These are phyloP conservation scores for Pararge aegeria DNA, from an alignment of 1,140 invertebrate species.

Conservation along the genomic window DNA sequence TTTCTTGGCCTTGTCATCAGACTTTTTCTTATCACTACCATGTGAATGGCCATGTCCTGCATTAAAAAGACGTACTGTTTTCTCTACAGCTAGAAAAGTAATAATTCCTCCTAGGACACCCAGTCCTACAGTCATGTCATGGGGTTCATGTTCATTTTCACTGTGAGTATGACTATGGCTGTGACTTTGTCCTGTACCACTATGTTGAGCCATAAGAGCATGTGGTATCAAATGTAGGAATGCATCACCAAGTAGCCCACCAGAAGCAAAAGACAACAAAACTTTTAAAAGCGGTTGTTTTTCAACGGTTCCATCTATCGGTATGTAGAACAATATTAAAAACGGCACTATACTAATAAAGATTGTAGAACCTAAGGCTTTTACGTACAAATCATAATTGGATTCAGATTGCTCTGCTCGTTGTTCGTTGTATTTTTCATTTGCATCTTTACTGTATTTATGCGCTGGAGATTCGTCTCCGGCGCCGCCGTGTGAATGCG, in stretches of 20 bases:
- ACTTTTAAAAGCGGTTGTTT: slow-evolving; percentile 93
- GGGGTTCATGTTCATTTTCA: slow-evolving; percentile 77
- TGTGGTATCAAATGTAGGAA: slow-evolving; percentile 98
- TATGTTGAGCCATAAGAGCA: slow-evolving; percentile 82
- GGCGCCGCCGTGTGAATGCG: slow-evolving; percentile 62
- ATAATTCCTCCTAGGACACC: slow-evolving; percentile 95
- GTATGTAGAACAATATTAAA: slow-evolving; percentile 95
- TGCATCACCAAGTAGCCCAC: slow-evolving; percentile 96
- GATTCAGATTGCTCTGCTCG: slow-evolving; percentile 52
- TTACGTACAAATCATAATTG: slow-evolving; percentile 84
- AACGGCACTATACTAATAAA: slow-evolving; percentile 97
- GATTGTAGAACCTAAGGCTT: slow-evolving; percentile 93
- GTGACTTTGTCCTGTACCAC: slow-evolving; percentile 72
- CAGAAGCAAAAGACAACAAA: slow-evolving; percentile 95
- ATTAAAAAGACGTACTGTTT: slow-evolving; percentile 94
- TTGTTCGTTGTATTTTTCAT: slow-evolving; percentile 71
- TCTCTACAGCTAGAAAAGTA: slow-evolving; percentile 95
- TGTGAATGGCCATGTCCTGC: slow-evolving; percentile 85
- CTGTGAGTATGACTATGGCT: slow-evolving; percentile 79
- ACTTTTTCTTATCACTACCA: slow-evolving; percentile 69
- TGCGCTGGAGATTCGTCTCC: slow-evolving; percentile 82
- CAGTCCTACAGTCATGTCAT: slow-evolving; percentile 93
- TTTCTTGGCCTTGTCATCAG: slow-evolving; percentile 68
- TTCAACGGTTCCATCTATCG: slow-evolving; percentile 92
- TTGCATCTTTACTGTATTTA: slow-evolving; percentile 88